Conservation (phyloP, 2,888 invertebrate species). For the Pollenia amentaria region DNA sequence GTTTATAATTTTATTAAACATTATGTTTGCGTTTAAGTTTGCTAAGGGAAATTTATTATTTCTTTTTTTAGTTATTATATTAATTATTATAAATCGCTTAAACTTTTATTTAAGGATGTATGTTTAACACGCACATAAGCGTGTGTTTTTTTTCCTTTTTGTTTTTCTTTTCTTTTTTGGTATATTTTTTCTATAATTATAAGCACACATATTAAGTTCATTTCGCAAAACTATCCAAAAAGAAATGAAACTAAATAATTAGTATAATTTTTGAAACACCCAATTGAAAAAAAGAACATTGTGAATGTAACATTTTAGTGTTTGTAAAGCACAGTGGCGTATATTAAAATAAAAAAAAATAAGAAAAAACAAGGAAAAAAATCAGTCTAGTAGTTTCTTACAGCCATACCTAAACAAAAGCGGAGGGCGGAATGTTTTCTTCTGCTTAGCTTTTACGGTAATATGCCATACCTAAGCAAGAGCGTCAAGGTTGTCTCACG, state of each 20-base stretch:
- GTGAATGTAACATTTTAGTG: constrained; percentile 11
- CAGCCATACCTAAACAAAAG: too few relatives aligned
- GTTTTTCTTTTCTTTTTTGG: background rate
- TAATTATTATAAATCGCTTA: constrained; percentile 56
- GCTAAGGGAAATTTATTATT: background rate
- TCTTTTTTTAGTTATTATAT: constrained; percentile 17
- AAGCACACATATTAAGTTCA: too few relatives aligned
- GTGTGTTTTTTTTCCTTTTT: background rate
- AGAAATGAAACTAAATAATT: constrained; percentile 30
- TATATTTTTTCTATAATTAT: too few relatives aligned
- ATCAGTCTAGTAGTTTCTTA: too few relatives aligned
- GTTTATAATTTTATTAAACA: constrained; percentile 24
- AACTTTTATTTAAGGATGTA: constrained; percentile 44
- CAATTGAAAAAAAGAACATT: constrained; percentile 43
- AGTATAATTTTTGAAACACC: constrained; percentile 62
- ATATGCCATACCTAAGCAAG: too few relatives aligned
- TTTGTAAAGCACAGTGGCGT: background rate
- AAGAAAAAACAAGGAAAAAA: too few relatives aligned
- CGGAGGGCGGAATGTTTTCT: too few relatives aligned
- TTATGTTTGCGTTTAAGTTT: background rate
- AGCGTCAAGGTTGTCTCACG: too few relatives aligned
- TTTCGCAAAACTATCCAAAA: too few relatives aligned
- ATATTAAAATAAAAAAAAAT: too few relatives aligned
- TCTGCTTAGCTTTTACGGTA: too few relatives aligned
- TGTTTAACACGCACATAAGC: constrained; percentile 55